A percentile compares a stretch with the other conserved stretches of the same genome.
These are phyloP conservation scores for Odocoileus virginianus DNA, from an alignment of 2,113 vertebrate species.

Conservation along the genomic window DNA sequence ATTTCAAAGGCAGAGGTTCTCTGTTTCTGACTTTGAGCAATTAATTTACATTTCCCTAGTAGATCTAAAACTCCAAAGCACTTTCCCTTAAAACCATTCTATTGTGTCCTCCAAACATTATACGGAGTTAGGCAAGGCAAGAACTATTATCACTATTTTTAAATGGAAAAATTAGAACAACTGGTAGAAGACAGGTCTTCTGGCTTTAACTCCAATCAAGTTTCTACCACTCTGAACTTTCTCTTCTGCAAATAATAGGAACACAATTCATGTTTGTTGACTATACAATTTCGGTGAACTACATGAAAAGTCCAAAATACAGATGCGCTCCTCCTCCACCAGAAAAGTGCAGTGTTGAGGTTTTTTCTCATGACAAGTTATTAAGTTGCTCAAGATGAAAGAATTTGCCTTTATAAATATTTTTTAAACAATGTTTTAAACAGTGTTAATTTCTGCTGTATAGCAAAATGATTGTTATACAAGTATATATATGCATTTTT, in stretches of 20 bases:
- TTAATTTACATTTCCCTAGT: not conserved
- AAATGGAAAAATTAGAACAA: not conserved
- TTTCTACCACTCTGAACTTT: not conserved
- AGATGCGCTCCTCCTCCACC: not conserved
- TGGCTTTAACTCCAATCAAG: not conserved
- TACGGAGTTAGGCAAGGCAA: not conserved
- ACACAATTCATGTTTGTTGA: not conserved
- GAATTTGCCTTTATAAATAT: not conserved
- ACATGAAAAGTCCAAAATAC: not conserved
- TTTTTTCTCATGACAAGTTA: not conserved
- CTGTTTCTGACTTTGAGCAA: not conserved
- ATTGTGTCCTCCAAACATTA: not conserved
- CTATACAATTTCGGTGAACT: not conserved
- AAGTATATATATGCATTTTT: not conserved
- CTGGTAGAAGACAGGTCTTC: not conserved
- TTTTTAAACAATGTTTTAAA: not conserved
- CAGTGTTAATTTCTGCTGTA: not conserved
- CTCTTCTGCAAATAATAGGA: not conserved
- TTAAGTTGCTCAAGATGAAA: not conserved
- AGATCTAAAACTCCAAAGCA: not conserved
- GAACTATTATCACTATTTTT: not conserved
- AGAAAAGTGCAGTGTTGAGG: not conserved
- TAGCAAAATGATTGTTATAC: not conserved
- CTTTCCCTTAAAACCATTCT: not conserved
- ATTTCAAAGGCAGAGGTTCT: not conserved